Conservation (phyloP, 2,797 vertebrate species). For the Phoxinus dragarum region DNA sequence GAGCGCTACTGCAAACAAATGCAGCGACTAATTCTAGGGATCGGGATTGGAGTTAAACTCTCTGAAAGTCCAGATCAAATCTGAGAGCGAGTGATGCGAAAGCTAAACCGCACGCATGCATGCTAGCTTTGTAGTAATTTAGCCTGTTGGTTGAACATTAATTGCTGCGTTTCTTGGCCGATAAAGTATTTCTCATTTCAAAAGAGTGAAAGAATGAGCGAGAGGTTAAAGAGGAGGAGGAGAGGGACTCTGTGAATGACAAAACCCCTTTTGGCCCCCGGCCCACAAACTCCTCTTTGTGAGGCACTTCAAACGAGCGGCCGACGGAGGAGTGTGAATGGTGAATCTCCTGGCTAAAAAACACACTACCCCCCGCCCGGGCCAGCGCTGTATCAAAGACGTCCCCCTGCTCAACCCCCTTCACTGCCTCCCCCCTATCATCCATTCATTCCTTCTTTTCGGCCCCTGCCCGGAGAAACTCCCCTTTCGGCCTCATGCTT, state of each 20-base stretch:
- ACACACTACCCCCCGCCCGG: slow-evolving; percentile 32
- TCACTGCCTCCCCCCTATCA: slow-evolving; percentile 15
- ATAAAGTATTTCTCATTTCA: slow-evolving; percentile 41
- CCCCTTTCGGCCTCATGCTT: slow-evolving; percentile 43
- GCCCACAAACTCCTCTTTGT: slow-evolving; percentile 76
- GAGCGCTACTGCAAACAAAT: neutral
- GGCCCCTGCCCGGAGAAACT: slow-evolving; percentile 35
- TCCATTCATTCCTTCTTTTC: slow-evolving; percentile 46
- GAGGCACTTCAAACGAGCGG: slow-evolving; percentile 74
- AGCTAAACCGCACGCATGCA: neutral
- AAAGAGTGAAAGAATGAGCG: slow-evolving; percentile 39
- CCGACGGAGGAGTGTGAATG: slow-evolving; percentile 76
- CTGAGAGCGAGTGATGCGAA: neutral
- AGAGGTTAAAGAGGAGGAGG: slow-evolving; percentile 38
- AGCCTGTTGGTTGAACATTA: slow-evolving; percentile 41
- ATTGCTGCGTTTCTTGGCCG: slow-evolving; percentile 37
- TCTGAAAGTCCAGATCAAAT: neutral
- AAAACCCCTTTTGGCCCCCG: slow-evolving; percentile 70
- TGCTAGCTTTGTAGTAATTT: neutral
- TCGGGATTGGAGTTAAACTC: neutral
- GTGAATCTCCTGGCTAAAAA: slow-evolving; percentile 60
- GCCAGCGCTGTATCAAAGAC: slow-evolving; percentile 37
- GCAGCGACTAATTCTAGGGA: neutral
- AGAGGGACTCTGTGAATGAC: slow-evolving; percentile 72
- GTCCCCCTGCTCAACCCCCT: slow-evolving; percentile 33